Evolutionary conservation across 2,888 invertebrate species (phyloP), one percentile per base, ranked within the genome.

Genomic region (Dione vanillae): DNA sequence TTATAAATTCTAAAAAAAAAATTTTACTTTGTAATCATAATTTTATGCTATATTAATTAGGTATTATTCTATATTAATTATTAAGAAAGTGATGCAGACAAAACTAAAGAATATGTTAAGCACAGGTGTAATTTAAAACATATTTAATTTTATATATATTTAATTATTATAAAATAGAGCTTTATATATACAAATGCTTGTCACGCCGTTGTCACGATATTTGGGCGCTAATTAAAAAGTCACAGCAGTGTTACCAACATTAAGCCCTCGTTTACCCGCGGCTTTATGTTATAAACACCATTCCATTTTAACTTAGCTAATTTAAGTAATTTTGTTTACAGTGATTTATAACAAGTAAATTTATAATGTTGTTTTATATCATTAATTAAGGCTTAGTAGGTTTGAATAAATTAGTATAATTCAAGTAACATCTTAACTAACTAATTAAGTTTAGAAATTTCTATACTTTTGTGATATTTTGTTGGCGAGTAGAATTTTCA

Each of bases 201-300:
- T 77, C 82, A 82, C 78, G 81, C 85, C 75, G 85, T 82, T 84
- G 84, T 86, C 92, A 92, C 92, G 85, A 89, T 88, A 92, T 92
- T 86, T 84, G 77, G 83, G 86, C 75, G 69, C 77, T 90, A 92
- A 92, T 92, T 92, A 92, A 92, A 92, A 92, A 92, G 92, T 91
- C 92, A 88, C 43, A 68, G 45, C 68, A 62, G 83, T 85, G 86
- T 79, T 87, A 87, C 84, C 88, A 89, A 85, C 90, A 87, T 88
- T 90, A 90, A 91, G 88, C 85, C 83, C 86, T 89, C 90, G 90
- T 90, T 91, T 90, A 89, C 90, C 78, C 75, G 78, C 75, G 78
- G 75, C 75, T 79, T 79, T 78, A 72, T 73, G 75, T 74, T 75
- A 76, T 78, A 77, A 79, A 79, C 79, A 79, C 80, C 78, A 77